phyloP scores from a whole-genome alignment of 2,797 vertebrate species.

The Macropodus opercularis region DNA sequence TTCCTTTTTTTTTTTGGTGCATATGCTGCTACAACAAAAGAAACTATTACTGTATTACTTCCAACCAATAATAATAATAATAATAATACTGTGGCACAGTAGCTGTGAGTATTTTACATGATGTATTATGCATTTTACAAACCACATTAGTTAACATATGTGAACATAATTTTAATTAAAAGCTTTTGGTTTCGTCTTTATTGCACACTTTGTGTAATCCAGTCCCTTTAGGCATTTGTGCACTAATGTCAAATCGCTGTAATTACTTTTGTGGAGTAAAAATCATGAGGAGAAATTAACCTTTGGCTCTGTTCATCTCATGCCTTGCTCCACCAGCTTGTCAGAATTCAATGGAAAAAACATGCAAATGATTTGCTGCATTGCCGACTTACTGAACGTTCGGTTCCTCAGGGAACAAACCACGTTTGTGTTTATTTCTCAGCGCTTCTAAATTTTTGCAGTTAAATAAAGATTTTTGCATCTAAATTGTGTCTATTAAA shows the following conservation, averaged over 20 bases:
- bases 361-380: slow-evolving; percentile 15
- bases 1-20: background rate
- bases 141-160: background rate
- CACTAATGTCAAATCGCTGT: slow-evolving; percentile 20
- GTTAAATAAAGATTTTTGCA: background rate
- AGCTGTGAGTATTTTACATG: too few relatives aligned
- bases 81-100: too few relatives aligned
- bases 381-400: slow-evolving; percentile 6
- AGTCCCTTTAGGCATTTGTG: background rate
- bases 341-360: background rate
- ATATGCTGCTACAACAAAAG: too few relatives aligned
- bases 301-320: slow-evolving; percentile 9
- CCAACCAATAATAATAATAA: background rate
- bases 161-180: background rate
- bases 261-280: slow-evolving; percentile 34
- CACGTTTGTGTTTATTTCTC: background rate
- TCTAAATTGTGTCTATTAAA: background rate
- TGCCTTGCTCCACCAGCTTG: background rate
- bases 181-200: slow-evolving; percentile 8
- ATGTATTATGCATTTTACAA: background rate
- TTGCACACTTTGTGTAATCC: background rate
- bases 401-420: background rate
- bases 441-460: background rate
- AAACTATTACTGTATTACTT: background rate
- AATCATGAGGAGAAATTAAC: slow-evolving; percentile 29